Conservation (phyloP, 2,888 invertebrate genomes). For the Clepsis dumicolana region DNA sequence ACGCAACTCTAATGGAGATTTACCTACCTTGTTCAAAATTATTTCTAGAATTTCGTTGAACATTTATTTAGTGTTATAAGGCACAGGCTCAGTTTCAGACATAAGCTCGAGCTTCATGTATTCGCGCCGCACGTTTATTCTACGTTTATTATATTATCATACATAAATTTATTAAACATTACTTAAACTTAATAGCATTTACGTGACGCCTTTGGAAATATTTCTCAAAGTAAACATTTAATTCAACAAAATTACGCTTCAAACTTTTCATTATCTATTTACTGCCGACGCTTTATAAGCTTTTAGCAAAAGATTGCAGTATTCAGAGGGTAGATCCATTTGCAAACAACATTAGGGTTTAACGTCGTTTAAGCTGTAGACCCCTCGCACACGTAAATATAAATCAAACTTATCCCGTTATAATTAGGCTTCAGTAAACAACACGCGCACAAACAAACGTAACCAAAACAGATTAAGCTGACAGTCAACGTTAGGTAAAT, state of each 20-base stretch:
- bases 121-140: too few species aligned
- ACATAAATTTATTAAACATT: background rate
- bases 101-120: background rate
- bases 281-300: slow-evolving; percentile 8
- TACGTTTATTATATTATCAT: too few species aligned
- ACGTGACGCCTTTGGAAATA: background rate
- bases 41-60: background rate
- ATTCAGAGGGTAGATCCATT: slow-evolving; percentile 15
- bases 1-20: too few species aligned
- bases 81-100: background rate
- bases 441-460: background rate
- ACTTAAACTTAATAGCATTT: background rate
- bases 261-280: slow-evolving; percentile 23
- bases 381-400: background rate
- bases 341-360: slow-evolving; percentile 14
- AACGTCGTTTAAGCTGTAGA: slow-evolving; percentile 4
- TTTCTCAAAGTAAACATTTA: background rate
- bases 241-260: background rate
- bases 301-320: slow-evolving; percentile 20
- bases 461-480: background rate
- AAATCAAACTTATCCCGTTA: background rate
- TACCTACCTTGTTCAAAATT: background rate
- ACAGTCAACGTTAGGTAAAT: background rate
- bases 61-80: background rate
- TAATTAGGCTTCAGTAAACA: background rate